Base-by-base conservation (phyloP, 1,140 invertebrate species). In the Stegodyphus dumicola region DNA sequence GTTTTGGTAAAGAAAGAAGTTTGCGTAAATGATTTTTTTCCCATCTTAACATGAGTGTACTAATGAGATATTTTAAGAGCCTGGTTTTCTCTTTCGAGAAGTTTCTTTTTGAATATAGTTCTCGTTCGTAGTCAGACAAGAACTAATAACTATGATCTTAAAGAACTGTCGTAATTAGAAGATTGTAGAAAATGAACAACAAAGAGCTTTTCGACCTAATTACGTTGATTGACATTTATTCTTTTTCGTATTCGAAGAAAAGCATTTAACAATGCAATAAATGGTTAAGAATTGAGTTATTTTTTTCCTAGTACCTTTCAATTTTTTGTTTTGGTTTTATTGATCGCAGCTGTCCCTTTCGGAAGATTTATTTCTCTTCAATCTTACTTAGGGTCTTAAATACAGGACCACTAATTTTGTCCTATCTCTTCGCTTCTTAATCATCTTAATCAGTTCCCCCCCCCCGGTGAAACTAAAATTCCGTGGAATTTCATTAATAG, bases 151-250 rank as follows among this genome's bases (percentile, higher is more conserved):
- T 64, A 70, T 70, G 67, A 70, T 77, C 15, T 56, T 79, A 79
- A 79, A 66, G 66, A 64, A 17, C 17, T 79, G 66, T 69, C 67
- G 77, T 70, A 65, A 79, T 79, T 79, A 70, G 66, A 70, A 33
- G 51, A 48, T 66, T 33, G 76, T 33, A 33, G 33, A 33, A 33
- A 1, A 33, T 33, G 49, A 77, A 74, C 13, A 74, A 79, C 77
- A 79, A 79, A 79, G 33, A 66, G 10, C 52, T 79, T 79, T 56
- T 67, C 66, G 65, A 79, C 77, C 77, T 79, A 79, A 79, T 79
- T 79, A 79, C 53, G 53, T 69, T 79, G 77, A 79, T 56, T 79
- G 77, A 66, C 66, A 79, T 79, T 79, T 79, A 77, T 65, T 77
- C 65, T 77, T 77, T 48, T 77, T 66, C 75, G 15, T 66, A 17